Base-by-base conservation (phyloP, 2,113 vertebrate species). In the Plecturocebus donacophilus region DNA sequence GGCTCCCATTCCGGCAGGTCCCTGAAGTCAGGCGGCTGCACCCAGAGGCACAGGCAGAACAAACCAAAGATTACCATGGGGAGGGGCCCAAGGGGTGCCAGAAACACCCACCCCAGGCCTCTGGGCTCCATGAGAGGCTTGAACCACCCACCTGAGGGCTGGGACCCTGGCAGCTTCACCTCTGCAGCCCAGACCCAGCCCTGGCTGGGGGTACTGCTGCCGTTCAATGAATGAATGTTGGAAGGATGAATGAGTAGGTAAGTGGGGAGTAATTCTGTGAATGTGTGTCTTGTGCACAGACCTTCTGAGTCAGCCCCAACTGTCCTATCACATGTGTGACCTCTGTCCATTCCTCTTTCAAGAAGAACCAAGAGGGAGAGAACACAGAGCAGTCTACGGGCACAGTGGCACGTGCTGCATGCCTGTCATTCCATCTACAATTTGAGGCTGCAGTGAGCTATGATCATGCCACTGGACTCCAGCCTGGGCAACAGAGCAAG, bases 1-100 rank as follows among this genome's bases (percentile, higher is more conserved):
- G 97, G 99, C 97, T 98, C 98, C 98, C 90, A 98, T 97, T 95
- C 99, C 91, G 96, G 98, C 98, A 99, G 98, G 96, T 99, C 99
- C 99, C 99, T 99, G 99, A 99, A 99, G 99, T 99, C 99, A 98
- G 99, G 98, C 97, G 99, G 99, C 99, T 99, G 99, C 98, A 99
- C 99, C 99, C 98, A 99, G 99, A 99, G 99, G 99, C 98, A 99
- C 98, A 99, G 99, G 99, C 99, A 99, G 99, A 99, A 99, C 99
- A 99, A 98, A 99, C 98, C n/a, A 97, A 81, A 90, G 71, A 93
- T 92, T 88, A 97, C 77, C 40, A 71, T 98, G 99, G 98, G 98
- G 98, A 99, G 98, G 97, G 97, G 97, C 95, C 97, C 82, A 52
- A 97, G 96, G 97, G 96, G 96, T 97, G 96, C 96, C 95, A 98